Percentiles rank a stretch among this genome's conserved stretches.
Conservation (phyloP, 30 jellyfish, hydroid and myxozoan genomes). For the Sanderia malayensis region DNA sequence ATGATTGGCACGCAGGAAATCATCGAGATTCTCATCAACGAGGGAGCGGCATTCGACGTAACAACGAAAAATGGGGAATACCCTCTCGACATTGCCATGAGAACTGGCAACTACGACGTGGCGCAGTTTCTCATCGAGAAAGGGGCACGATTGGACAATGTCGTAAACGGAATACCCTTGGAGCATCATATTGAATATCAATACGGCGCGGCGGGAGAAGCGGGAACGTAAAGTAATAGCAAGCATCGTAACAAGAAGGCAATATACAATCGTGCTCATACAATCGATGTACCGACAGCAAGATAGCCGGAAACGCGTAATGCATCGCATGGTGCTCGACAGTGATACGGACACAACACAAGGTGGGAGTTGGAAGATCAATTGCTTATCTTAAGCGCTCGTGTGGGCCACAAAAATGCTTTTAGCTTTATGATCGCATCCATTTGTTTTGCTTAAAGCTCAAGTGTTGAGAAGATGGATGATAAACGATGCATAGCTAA, state of each 20-base stretch:
- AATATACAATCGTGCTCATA: background rate
- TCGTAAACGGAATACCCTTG: slow-evolving; percentile 70
- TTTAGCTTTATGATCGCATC: background rate
- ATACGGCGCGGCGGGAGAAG: no score
- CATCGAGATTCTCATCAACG: slow-evolving; percentile 41
- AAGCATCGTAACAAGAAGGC: background rate
- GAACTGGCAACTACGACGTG: slow-evolving; percentile 74
- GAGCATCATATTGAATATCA: background rate
- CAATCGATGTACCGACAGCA: background rate
- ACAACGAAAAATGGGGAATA: slow-evolving; percentile 51
- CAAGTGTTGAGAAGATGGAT: no score
- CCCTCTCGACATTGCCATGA: slow-evolving; percentile 76
- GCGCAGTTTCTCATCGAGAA: slow-evolving; percentile 71
- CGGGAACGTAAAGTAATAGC: no score
- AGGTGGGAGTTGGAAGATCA: no score
- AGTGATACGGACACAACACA: no score
- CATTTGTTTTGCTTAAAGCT: background rate
- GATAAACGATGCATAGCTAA: no score
- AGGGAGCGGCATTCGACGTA: slow-evolving; percentile 59
- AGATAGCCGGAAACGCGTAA: no score
- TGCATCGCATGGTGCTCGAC: no score
- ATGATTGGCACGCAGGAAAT: slow-evolving; percentile 55
- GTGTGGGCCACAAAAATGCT: background rate
- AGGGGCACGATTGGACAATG: slow-evolving; percentile 71
- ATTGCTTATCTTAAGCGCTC: background rate